Base-by-base conservation (phyloP, 2,797 vertebrate genomes). In the Glossophaga mutica region DNA sequence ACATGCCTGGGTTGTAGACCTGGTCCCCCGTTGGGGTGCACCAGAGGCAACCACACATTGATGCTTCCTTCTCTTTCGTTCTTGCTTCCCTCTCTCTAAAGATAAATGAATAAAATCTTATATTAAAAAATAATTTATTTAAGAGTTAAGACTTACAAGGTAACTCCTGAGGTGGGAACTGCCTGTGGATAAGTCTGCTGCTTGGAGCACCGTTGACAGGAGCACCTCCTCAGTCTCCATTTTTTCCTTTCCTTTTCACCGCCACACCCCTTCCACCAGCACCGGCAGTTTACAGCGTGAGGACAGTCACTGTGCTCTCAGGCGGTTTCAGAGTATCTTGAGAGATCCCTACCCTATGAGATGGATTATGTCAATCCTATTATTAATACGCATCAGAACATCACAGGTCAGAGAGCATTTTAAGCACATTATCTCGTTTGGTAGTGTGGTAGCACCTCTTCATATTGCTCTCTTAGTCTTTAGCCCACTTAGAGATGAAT, bases 141-240 rank as follows among this genome's bases (percentile, higher is more conserved):
- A 85, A 85, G 22, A 88, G 73, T 16, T 71, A 68, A 81, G 26
- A 37, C 9, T 52, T 77, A 15, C 0, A 18, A 26, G 10, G 85
- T 76, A 55, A 55, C 71, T 65, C 76, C 46, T 26, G 37, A 74
- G 0, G 3, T 50, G 26, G 42, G 16, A 55, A 14, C 50, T 77
- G 24, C 50, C 57, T 46, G 0, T 11, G 8, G 59, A 1, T 1
- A 10, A 77, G 9, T n/a, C 7, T 18, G 12, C 16, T 24, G 1
- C 87, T 44, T 78, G 46, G 42, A 29, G 34, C 44, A 39, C 29
- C 22, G 12, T 14, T 29, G 7, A 32, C 24, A 68, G 21, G 26
- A 71, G 21, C 9, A 19, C 24, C 34, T 5, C 18, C 42, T 46
- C 0, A 16, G 19, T 73, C 24, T 55, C 29, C 1, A 39, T 11